Conservation (phyloP, 2,797 vertebrate genomes). For the Melanotaenia pygmaea region DNA sequence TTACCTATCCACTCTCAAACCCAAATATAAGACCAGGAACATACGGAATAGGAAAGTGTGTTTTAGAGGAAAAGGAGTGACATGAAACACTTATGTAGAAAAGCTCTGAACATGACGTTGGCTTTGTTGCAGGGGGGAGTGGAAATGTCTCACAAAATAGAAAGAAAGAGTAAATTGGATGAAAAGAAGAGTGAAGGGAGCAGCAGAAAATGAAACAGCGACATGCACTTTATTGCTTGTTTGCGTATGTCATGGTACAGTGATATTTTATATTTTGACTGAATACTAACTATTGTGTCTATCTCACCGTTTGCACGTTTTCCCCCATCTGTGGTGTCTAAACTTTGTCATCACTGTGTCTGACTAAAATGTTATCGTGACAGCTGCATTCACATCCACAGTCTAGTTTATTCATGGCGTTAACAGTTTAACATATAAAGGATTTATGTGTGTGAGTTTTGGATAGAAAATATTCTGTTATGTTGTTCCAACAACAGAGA, state of each 20-base stretch:
- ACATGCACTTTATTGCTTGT: constrained; percentile 61
- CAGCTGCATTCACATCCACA: constrained; percentile 1
- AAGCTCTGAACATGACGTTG: constrained; percentile 77
- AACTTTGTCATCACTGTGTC: constrained; percentile 39
- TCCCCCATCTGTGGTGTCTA: constrained; percentile 8
- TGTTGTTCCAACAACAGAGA: not conserved
- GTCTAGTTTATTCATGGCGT: constrained; percentile 1
- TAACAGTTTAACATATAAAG: not conserved
- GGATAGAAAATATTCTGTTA: not conserved
- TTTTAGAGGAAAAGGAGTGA: constrained; percentile 73
- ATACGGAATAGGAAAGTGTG: constrained; percentile 72
- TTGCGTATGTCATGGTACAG: constrained; percentile 46
- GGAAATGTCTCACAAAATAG: constrained; percentile 63
- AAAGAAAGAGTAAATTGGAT: constrained; percentile 71
- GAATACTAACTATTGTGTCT: constrained; percentile 34
- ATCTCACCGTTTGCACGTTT: constrained; percentile 46
- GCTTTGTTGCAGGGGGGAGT: constrained; percentile 65
- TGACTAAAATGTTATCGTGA: constrained; percentile 10
- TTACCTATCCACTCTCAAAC: constrained; percentile 80
- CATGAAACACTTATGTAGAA: constrained; percentile 81
- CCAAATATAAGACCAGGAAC: constrained; percentile 79
- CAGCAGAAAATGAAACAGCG: constrained; percentile 52
- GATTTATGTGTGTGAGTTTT: not conserved
- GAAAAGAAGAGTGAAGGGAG: constrained; percentile 59
- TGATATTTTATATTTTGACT: constrained; percentile 51